Evolutionary conservation across 1,140 invertebrate species (phyloP).

Genomic region (Portunus trituberculatus): DNA sequence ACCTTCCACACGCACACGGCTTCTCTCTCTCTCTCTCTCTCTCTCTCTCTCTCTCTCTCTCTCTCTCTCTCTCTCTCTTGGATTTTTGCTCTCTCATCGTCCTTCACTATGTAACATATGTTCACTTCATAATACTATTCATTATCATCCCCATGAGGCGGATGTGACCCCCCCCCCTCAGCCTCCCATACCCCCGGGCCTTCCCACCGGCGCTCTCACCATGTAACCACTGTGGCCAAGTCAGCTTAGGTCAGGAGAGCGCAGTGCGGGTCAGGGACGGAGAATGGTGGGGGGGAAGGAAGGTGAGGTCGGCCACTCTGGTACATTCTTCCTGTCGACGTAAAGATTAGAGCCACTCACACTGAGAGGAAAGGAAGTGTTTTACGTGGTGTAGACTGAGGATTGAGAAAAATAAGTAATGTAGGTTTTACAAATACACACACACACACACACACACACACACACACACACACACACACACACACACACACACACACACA

Average conservation of each 20-base stretch:
- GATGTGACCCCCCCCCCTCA: not conserved
- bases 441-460: not conserved
- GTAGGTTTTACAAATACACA: not conserved
- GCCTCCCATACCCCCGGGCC: not conserved
- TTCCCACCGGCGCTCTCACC: conserved; percentile 14
- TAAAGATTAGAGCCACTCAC: not conserved
- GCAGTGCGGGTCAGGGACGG: conserved; percentile 29
- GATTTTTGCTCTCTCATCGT: not conserved
- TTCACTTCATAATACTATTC: not conserved
- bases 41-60: not conserved
- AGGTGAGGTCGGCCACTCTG: not conserved
- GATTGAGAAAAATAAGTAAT: not conserved
- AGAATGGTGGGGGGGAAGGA: not conserved
- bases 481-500: conserved; percentile 23
- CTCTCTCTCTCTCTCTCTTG: not conserved
- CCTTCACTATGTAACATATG: not conserved
- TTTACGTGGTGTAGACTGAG: not conserved
- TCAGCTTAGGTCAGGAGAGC: not conserved
- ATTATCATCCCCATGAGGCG: not conserved
- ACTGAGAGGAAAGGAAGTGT: not conserved
- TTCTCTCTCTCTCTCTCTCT: not conserved
- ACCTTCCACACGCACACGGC: not conserved
- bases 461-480: not conserved
- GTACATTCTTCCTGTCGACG: not conserved
- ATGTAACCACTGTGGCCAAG: conserved; percentile 31